Base-by-base conservation (phyloP, 2,113 vertebrate genomes). In the Sinosuthora webbiana region DNA sequence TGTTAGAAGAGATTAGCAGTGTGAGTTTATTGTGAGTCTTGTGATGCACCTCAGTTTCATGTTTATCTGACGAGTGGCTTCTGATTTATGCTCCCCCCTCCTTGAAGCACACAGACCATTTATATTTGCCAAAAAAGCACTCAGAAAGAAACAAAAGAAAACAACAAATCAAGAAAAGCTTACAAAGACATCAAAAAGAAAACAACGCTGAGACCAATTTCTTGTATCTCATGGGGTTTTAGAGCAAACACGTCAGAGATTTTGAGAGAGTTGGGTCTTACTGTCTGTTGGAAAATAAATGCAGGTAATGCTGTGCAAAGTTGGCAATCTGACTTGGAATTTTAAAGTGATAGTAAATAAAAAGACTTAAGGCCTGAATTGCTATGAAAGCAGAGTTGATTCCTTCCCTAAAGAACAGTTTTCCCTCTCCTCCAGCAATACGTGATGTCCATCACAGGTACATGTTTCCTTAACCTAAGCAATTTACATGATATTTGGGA, bases 1-100 rank as follows among this genome's bases (percentile, higher is more conserved):
- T 91, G 94, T 96, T 96, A 95, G 94, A 91, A 94, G 80, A 92
- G 93, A 94, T 96, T 96, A 96, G 92, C 73, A 94, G 70, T 82
- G 86, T 95, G 80, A 97, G 95, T 96, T 93, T 90, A 63, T 89
- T 78, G 83, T 93, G 80, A 96, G 94, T 92, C 77, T 81, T 68
- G 71, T 82, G 83, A 83, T n/a, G 37, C 62, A 31, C 37, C 37
- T 86, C 79, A 86, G 56, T 88, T 83, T 59, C 47, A 44, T 4
- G 6, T 55, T 88, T 49, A 52, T 63, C 60, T 60, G 27, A 63
- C 1, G 10, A 63, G 19, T 14, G 44, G 50, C 16, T 77, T 91
- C 42, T 33, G 67, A 50, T 80, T 85, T 85, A 60, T 56, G 31
- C 44, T 57, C 4, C 11, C 24, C 31, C 8, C 4, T 75, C 31